Conservation (phyloP, 2,888 invertebrate species). For the Danaus chrysippus region DNA sequence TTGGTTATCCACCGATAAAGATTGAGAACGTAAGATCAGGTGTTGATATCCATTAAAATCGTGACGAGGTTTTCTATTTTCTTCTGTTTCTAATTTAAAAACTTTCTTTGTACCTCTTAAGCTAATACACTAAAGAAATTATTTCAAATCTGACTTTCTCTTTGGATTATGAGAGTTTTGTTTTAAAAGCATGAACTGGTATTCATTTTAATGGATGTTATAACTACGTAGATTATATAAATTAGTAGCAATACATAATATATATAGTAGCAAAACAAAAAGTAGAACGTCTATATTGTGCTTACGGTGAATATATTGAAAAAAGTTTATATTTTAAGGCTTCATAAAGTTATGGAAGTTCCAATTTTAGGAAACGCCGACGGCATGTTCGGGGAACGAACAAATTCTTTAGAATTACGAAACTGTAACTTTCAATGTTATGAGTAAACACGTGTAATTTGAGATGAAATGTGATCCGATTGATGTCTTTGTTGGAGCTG, state of each 20-base stretch:
- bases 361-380: constrained; percentile 25
- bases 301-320: not conserved
- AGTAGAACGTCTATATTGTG: too few species aligned
- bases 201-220: too few species aligned
- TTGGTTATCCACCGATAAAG: constrained; percentile 65
- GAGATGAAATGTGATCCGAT: constrained; percentile 73
- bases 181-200: too few species aligned
- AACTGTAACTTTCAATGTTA: constrained; percentile 37
- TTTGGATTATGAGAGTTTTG: not conserved
- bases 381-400: constrained; percentile 30
- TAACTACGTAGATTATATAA: too few species aligned
- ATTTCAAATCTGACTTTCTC: not conserved
- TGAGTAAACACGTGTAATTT: constrained; percentile 67
- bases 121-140: constrained; percentile 1
- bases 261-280: too few species aligned
- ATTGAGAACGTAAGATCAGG: constrained; percentile 53
- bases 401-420: constrained; percentile 34
- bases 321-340: constrained; percentile 1
- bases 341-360: constrained; percentile 1
- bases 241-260: too few species aligned
- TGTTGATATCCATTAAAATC: constrained; percentile 68
- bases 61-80: constrained; percentile 48
- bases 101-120: constrained; percentile 20
- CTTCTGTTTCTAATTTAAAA: constrained; percentile 19
- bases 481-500: constrained; percentile 74